Evolutionary conservation across 1,140 invertebrate genomes (phyloP).

Genomic region (Tribolium castaneum): DNA sequence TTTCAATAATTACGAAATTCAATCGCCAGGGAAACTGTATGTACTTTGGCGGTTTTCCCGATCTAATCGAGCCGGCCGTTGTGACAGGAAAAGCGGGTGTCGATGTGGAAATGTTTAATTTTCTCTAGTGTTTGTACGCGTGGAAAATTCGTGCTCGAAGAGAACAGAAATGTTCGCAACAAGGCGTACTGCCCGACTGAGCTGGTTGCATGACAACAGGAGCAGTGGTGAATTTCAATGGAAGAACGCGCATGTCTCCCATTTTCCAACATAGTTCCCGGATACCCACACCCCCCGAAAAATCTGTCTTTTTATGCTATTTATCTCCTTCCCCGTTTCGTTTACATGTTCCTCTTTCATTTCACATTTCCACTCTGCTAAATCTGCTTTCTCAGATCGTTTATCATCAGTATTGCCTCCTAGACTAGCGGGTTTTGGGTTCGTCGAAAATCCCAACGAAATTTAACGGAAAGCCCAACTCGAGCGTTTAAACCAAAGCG

Average conservation of each 20-base stretch:
- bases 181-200: constrained; percentile 51
- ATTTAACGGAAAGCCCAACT: neutral
- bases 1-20: constrained; percentile 38
- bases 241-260: constrained; percentile 49
- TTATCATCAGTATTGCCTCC: constrained; percentile 52
- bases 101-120: neutral
- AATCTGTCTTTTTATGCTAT: constrained; percentile 58
- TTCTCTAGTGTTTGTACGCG: neutral
- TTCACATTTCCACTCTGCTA: constrained; percentile 57
- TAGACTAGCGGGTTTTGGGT: constrained; percentile 37
- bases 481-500: neutral
- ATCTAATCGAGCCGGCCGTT: neutral
- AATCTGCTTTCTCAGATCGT: constrained; percentile 57
- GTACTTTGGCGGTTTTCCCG: neutral
- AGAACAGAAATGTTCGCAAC: constrained; percentile 32
- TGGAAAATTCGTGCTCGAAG: neutral
- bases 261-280: constrained; percentile 48
- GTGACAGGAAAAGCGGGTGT: neutral
- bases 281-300: constrained; percentile 50
- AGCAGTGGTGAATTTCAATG: constrained; percentile 49
- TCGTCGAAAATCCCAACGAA: constrained; percentile 14
- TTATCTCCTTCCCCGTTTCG: constrained; percentile 56
- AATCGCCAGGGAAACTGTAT: constrained; percentile 11
- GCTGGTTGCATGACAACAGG: constrained; percentile 50
- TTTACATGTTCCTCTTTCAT: constrained; percentile 59